Evolutionary conservation across 2,888 invertebrate genomes (phyloP), one percentile per base, ranked within the genome.

Genomic region (Clitarchus hookeri): DNA sequence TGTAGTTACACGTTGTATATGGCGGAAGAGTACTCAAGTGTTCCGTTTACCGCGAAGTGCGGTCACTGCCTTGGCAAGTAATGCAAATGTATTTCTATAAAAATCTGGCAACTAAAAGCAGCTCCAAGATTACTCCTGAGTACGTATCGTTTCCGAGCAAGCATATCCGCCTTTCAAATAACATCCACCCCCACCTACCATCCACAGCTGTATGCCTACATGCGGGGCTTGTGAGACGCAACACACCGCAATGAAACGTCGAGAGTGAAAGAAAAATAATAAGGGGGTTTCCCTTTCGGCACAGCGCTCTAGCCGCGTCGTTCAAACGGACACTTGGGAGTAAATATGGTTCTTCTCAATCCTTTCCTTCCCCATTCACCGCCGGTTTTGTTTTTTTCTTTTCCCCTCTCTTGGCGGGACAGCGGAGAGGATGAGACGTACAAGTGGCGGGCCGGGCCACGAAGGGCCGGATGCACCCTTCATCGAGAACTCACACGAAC

Each of bases 271-370:
- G 65, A 65, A 65, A 65, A 65, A 65, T 65, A 65, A 65, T 0
- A 23, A 19, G 8, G 65, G 65, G n/a, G 3, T 9, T 23, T 65
- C n/a, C n/a, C 16, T 65, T 65, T 65, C 65, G 65, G 65, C 65
- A n/a, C 23, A 19, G 65, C 16, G 3, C 65, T 36, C 65, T 65
- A 65, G 65, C 65, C 23, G 65, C 65, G 6, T 65, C 11, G 65
- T 65, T 65, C 11, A 65, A 65, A 65, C 65, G 65, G 65, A 65
- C 65, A 65, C 65, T 65, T 23, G 23, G 19, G 16, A 8, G 65
- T 65, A 65, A 65, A 65, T 65, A n/a, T 65, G 65, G 65, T 23
- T 65, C 65, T 65, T 65, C 65, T 65, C 65, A 65, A 65, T 65
- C 65, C 65, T 65, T 65, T 65, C 65, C 65, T 65, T 65, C 65